These are phyloP conservation scores for Apeira syringaria DNA, from an alignment of 2,888 invertebrate genomes.

Conservation along the genomic window DNA sequence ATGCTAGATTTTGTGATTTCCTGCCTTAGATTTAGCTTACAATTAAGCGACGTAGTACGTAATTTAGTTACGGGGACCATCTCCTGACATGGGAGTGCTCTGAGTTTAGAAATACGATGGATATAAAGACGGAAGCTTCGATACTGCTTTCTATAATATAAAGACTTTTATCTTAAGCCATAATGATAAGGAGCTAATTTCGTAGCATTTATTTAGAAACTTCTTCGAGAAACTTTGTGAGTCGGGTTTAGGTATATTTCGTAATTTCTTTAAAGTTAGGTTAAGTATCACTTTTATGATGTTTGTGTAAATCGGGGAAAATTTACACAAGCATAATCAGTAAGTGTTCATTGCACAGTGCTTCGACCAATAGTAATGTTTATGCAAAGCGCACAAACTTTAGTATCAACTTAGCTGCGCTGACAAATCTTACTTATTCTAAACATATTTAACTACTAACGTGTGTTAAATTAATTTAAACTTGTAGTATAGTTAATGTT, in stretches of 20 bases:
- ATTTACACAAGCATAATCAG: constrained; percentile 66
- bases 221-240: constrained; percentile 67
- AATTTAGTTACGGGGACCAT: constrained; percentile 75
- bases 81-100: constrained; percentile 67
- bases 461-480: constrained; percentile 24
- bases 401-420: constrained; percentile 38
- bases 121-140: constrained; percentile 53
- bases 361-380: constrained; percentile 59
- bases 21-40: constrained; percentile 68
- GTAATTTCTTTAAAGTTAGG: constrained; percentile 44
- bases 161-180: constrained; percentile 65
- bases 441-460: constrained; percentile 13
- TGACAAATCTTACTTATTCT: constrained; percentile 19
- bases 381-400: constrained; percentile 72
- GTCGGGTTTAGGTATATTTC: constrained; percentile 44
- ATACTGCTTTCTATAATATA: constrained; percentile 60
- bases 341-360: constrained; percentile 66
- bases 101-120: constrained; percentile 55
- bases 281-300: constrained; percentile 41
- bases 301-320: constrained; percentile 78
- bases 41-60: constrained; percentile 59
- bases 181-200: constrained; percentile 48
- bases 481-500: constrained; percentile 37
- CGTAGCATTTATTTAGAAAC: constrained; percentile 51
- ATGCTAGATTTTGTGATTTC: constrained; percentile 69